phyloP scores from a whole-genome alignment of 1,140 invertebrate genomes.

The Diplogasteroides magnus region DNA sequence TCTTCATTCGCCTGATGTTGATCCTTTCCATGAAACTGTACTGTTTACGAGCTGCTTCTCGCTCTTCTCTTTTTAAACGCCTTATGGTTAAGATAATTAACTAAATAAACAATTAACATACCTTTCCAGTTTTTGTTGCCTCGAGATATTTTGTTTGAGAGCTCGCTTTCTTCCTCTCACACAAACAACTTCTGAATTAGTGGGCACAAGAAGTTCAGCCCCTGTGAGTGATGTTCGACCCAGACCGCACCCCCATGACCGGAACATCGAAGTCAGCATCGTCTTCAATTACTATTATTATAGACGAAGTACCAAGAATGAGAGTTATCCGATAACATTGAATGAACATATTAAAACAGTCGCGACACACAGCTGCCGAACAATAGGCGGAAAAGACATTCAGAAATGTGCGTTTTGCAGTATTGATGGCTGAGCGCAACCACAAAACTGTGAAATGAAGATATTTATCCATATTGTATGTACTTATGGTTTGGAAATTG shows the following conservation, averaged over 20 bases:
- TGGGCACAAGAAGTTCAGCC: background rate
- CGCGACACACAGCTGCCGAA: no score
- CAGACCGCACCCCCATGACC: background rate
- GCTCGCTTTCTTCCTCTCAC: constrained; percentile 43
- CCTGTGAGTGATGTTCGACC: background rate
- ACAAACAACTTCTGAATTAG: background rate
- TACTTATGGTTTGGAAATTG: no score
- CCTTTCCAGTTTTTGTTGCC: constrained; percentile 36
- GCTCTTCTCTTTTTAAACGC: constrained; percentile 46
- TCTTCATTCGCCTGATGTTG: constrained; percentile 47
- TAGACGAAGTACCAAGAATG: no score
- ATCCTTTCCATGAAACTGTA: constrained; percentile 52
- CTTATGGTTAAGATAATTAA: constrained; percentile 4
- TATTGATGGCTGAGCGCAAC: no score
- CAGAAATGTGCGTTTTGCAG: no score
- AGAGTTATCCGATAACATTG: no score
- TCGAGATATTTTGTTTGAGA: constrained; percentile 37
- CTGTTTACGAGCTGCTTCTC: constrained; percentile 50
- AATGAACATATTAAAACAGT: no score
- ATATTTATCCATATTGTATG: no score
- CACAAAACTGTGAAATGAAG: no score
- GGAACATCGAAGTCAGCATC: background rate
- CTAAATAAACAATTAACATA: background rate
- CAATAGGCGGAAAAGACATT: no score
- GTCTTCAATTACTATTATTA: no score